Evolutionary conservation across 2,797 vertebrate genomes (phyloP).

Genomic region (Mallotus villosus): DNA sequence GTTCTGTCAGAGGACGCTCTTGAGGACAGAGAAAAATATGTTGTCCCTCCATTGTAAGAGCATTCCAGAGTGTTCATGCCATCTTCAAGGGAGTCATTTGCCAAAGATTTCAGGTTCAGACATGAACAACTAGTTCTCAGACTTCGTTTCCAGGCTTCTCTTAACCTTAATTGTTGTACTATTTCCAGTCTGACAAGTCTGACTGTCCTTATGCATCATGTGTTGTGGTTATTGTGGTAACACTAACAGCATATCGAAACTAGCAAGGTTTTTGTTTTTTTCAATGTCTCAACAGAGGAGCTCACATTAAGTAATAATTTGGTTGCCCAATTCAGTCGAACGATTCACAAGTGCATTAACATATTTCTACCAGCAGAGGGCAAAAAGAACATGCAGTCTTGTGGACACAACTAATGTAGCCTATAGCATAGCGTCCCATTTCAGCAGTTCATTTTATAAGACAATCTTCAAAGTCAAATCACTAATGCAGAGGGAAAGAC

Average conservation of each 20-base stretch:
- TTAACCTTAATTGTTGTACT: too few species aligned
- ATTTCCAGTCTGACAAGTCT: not conserved
- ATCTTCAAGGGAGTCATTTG: not conserved
- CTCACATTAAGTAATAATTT: not conserved
- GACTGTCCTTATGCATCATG: not conserved
- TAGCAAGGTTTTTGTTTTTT: not conserved
- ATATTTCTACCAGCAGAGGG: constrained; percentile 49
- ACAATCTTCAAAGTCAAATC: constrained; percentile 12
- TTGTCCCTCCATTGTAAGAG: not conserved
- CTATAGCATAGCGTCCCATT: not conserved
- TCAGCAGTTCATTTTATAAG: constrained; percentile 13
- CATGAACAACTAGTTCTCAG: not conserved
- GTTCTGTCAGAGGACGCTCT: not conserved
- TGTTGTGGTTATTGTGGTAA: not conserved
- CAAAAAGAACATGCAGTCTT: not conserved
- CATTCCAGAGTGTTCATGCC: not conserved
- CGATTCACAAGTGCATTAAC: not conserved
- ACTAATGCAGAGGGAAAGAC: constrained; percentile 4
- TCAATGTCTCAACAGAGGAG: not conserved
- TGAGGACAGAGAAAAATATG: not conserved
- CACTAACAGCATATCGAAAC: not conserved
- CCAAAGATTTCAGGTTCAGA: not conserved
- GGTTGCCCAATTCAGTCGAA: not conserved
- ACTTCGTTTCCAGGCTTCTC: too few species aligned
- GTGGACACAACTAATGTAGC: not conserved